Conservation (phyloP, 2,113 vertebrate genomes). For the Sphyrna mokarran region DNA sequence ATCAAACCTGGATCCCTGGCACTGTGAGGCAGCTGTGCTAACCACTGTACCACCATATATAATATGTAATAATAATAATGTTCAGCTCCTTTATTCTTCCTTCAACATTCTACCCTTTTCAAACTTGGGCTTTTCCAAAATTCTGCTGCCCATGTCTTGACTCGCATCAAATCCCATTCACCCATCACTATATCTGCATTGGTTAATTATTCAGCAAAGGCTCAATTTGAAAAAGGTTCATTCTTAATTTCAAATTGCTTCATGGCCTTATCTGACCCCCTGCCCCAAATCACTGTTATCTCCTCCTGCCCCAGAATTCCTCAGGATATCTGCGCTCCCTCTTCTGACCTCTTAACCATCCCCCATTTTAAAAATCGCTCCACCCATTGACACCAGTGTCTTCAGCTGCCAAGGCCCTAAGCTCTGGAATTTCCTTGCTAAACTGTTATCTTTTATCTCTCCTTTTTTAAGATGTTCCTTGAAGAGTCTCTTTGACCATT, state of each 20-base stretch:
- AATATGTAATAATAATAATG: too few relatives aligned
- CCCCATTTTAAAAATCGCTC: background rate
- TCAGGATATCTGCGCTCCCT: background rate
- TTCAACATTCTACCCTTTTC: too few relatives aligned
- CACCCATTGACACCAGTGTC: background rate
- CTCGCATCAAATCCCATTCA: background rate
- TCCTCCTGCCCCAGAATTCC: background rate
- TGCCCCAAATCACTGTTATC: background rate
- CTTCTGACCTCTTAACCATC: background rate
- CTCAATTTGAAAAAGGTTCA: too few relatives aligned
- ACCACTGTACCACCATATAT: too few relatives aligned
- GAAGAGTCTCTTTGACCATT: background rate
- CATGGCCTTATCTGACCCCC: background rate
- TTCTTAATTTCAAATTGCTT: too few relatives aligned
- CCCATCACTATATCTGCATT: background rate
- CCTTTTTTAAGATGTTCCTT: background rate
- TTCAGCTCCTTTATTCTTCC: too few relatives aligned
- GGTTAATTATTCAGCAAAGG: background rate
- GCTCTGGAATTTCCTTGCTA: background rate
- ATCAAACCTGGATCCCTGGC: too few relatives aligned
- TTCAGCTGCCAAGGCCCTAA: background rate
- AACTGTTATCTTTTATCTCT: background rate
- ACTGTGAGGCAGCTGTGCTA: too few relatives aligned
- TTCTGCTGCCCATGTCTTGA: background rate
- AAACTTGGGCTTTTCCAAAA: background rate